Evolutionary conservation across 2,888 invertebrate genomes (phyloP), one percentile per base, ranked within the genome.

Genomic region (Hecatera dysodea): DNA sequence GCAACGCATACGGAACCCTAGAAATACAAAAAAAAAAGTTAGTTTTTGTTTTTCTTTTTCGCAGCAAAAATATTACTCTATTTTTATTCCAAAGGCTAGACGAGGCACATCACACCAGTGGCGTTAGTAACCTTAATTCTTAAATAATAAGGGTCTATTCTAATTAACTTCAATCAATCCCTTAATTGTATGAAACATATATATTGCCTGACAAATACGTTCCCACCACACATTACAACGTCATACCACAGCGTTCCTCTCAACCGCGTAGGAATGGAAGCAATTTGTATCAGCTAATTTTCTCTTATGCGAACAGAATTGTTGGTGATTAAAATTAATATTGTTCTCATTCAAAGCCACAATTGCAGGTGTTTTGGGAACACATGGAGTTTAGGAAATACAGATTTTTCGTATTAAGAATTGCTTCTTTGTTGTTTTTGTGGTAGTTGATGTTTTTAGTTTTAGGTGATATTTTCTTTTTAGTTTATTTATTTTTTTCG

Each of bases 251-350:
- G 36, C 48, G 42, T 75, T 55, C 27, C 60, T 66, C 59, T 42
- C 8, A 15, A 75, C 74, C 74, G 24, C 68, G 24, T 56, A 42
- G 19, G 53, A 62, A 74, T 61, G 29, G 27, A 55, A 44, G 36
- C 27, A 50, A 74, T 74, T 62, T 75, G 46, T 75, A 50, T 52
- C 44, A 24, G 44, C 44, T 17, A 39, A 68, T 61, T 74, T 59
- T 39, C 44, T 24, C 27, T 57, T 55, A 67, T 74, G 24, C 15
- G 48, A 57, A 8, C 48, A 29, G 39, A 44, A 62, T 68, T 61
- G 44, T 46, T 7, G 29, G 44, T 50, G 50, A 74, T 75, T 67
- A 73, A 57, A 74, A 57, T 62, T 24, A 56, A 36, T 44, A 27
- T 55, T 33, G 24, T 27, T 39, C 6, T 12, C 15, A 8, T n/a